Conservation (phyloP, 2,888 invertebrate species). For the Melinaea menophilus region DNA sequence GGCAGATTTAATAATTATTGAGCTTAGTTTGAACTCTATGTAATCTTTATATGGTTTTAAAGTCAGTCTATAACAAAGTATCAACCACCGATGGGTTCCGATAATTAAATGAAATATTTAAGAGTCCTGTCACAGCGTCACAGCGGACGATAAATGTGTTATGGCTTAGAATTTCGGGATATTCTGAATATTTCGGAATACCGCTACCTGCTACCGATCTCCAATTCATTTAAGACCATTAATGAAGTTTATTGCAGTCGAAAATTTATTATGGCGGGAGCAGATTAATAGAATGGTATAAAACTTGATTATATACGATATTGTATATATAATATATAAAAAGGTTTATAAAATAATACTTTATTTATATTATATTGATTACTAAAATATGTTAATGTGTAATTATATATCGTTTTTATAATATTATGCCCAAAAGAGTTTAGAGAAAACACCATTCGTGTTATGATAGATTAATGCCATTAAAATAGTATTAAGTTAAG, state of each 20-base stretch:
- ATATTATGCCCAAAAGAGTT: no score
- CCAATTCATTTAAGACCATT: slow-evolving; percentile 72
- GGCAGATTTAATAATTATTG: no score
- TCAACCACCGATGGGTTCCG: not conserved
- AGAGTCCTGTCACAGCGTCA: slow-evolving; percentile 15
- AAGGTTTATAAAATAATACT: no score
- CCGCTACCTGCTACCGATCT: slow-evolving; percentile 65
- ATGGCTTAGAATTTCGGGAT: slow-evolving; percentile 50
- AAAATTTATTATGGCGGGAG: slow-evolving; percentile 57
- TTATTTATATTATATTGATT: no score
- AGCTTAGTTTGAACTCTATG: no score
- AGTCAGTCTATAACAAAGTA: not conserved
- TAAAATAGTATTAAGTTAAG: not conserved
- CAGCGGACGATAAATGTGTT: slow-evolving; percentile 17
- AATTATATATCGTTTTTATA: no score
- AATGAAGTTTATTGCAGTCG: slow-evolving; percentile 62
- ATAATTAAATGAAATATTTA: slow-evolving; percentile 20
- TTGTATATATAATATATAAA: not conserved
- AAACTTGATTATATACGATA: slow-evolving; percentile 12
- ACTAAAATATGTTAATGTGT: no score
- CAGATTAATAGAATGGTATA: slow-evolving; percentile 66
- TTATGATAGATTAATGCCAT: no score
- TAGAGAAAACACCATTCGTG: no score
- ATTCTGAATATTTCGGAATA: slow-evolving; percentile 48
- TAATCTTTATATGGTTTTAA: not conserved